Conservation (phyloP, 2,888 invertebrate genomes). For the Trissonchulus latispiculum region DNA sequence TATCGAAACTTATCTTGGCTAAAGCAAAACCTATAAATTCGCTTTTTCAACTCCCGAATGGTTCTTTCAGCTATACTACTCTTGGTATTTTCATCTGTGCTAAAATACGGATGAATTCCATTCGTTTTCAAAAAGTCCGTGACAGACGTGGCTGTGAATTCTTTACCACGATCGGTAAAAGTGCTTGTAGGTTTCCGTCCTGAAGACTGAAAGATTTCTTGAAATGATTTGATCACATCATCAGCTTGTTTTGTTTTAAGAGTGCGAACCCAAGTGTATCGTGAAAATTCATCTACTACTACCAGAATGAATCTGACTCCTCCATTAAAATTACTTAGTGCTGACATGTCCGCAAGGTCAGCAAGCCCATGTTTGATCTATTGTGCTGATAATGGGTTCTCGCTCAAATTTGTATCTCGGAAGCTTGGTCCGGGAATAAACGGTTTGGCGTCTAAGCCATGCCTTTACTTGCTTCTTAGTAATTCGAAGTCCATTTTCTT, state of each 20-base stretch:
- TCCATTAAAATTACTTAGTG: neutral
- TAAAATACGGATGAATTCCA: neutral
- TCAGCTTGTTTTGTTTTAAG: neutral
- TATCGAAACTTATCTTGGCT: neutral
- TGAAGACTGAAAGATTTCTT: neutral
- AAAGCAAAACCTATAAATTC: constrained; percentile 2
- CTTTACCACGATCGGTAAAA: neutral
- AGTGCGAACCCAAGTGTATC: neutral
- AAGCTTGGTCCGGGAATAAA: neutral
- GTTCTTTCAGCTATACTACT: neutral
- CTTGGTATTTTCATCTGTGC: neutral
- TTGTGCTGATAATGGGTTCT: neutral
- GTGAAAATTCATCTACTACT: constrained; percentile 2
- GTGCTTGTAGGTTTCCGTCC: neutral
- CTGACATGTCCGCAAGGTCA: neutral
- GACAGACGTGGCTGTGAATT: neutral
- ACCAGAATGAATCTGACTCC: neutral
- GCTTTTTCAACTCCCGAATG: constrained; percentile 3
- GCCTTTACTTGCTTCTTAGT: neutral
- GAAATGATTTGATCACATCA: neutral
- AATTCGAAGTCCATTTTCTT: neutral
- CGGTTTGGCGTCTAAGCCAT: neutral
- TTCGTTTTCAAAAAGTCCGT: neutral
- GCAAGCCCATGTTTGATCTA: neutral
- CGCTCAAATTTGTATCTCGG: neutral